Conservation (phyloP, 35 echinoderm and acorn worm species). For the Apostichopus parvimensis region DNA sequence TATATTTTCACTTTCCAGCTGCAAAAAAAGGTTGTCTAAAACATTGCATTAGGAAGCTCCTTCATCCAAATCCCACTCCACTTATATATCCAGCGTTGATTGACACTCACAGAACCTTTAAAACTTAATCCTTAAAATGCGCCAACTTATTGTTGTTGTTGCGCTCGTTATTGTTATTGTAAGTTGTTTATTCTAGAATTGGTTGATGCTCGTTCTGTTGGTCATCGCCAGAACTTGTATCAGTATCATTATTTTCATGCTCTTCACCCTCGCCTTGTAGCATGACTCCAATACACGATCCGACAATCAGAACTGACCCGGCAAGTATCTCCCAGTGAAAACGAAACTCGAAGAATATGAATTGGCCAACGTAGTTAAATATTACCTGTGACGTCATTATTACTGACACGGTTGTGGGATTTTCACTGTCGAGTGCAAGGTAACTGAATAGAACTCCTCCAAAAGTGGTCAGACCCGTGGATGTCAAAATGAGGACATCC, state of each 20-base stretch:
- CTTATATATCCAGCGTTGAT: too few species aligned
- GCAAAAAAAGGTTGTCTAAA: too few species aligned
- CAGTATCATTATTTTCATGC: neutral
- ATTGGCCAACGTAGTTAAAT: slow-evolving; percentile 1
- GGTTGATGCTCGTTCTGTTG: neutral
- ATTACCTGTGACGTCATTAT: neutral
- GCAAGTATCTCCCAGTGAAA: neutral
- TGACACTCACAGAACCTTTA: too few species aligned
- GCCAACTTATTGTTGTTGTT: too few species aligned
- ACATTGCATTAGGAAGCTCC: too few species aligned
- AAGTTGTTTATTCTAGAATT: neutral
- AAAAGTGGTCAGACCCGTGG: neutral
- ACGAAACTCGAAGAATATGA: slow-evolving; percentile 8
- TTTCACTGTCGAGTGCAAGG: neutral
- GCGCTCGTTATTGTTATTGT: too few species aligned
- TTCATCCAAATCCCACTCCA: too few species aligned
- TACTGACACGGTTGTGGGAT: slow-evolving; percentile 1
- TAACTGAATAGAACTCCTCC: slow-evolving; percentile 7
- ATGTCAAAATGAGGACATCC: neutral
- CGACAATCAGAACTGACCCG: neutral
- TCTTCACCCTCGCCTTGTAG: neutral
- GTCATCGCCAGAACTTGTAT: neutral
- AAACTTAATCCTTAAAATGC: too few species aligned
- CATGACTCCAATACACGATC: neutral
- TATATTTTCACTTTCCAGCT: too few species aligned